These are phyloP conservation scores for Vollenhovia emeryi DNA, from an alignment of 1,140 invertebrate genomes.

Conservation along the genomic window DNA sequence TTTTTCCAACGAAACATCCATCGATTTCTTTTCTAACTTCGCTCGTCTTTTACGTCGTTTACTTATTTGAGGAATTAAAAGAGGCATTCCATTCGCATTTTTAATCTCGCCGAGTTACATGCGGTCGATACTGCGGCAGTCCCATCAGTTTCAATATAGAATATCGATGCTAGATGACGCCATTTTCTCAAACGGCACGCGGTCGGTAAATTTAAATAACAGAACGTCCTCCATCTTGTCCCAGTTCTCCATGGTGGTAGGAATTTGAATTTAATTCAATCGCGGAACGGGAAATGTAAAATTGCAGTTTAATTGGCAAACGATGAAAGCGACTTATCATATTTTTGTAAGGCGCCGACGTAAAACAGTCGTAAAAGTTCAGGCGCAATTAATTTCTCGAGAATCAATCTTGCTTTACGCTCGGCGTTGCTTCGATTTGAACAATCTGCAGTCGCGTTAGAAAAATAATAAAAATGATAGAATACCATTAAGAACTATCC, in stretches of 20 bases:
- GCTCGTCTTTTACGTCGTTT: neutral
- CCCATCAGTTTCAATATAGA: neutral
- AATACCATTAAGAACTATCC: neutral
- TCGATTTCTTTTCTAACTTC: neutral
- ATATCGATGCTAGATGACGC: conserved; percentile 25
- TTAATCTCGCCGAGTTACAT: neutral
- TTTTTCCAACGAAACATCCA: neutral
- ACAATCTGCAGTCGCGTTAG: neutral
- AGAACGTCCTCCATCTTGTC: neutral
- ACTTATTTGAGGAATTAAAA: neutral
- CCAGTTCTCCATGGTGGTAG: neutral
- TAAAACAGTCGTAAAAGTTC: neutral
- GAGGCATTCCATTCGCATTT: neutral
- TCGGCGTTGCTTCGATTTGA: neutral
- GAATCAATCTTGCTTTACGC: neutral
- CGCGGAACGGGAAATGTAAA: neutral
- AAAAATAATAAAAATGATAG: neutral
- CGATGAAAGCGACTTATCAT: neutral
- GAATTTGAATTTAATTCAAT: neutral
- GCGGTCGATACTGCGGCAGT: neutral
- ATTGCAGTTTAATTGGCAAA: neutral
- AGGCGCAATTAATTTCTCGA: neutral
- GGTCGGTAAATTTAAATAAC: conserved; percentile 20
- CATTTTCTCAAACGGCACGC: neutral
- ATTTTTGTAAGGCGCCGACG: neutral